Base-by-base conservation (phyloP, 2,113 vertebrate species). In the Thamnophis sirtalis region DNA sequence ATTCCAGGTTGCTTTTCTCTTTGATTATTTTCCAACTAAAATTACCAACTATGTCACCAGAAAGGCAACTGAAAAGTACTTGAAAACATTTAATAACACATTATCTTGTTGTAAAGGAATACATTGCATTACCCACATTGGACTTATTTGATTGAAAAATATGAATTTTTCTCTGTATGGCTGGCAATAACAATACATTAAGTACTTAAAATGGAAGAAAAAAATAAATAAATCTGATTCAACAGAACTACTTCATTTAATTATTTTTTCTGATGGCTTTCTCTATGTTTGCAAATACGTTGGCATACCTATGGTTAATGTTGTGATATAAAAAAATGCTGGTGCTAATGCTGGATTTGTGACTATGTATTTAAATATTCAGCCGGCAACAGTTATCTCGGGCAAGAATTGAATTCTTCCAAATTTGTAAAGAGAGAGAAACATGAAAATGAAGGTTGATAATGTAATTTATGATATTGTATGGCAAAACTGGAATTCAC, bases 51-150 rank as follows among this genome's bases (percentile, higher is more conserved):
- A 87, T 38, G 22, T 50, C 89, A 90, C 17, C 49, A 73, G 8
- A 73, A 10, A 90, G 19, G 28, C 60, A 90, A 90, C 28, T 33
- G 89, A 89, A 63, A 38, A 73, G 28, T 90, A 53, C 60, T 90
- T 28, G 17, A 68, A 49, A 90, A 22, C 15, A 90, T 80, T 51
- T 28, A 88, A 48, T 26, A 88, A 88, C 38, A 48, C 38, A 10
- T 51, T 43, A 26, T 51, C 13, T n/a, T 43, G 21, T 55, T 58
- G 24, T 58, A 88, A 48, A 26, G 43, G 33, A 88, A 48, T 38
- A 26, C 87, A 58, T 3, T 24, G 80, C 95, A 92, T 91, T 95
- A 93, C 93, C 94, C 92, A 84, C 22, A 90, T 51, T 90, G 50
- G 54, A 0, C 68, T 92, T 19, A 53, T 38, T 5, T 89, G 92